Evolutionary conservation across 37 sponge, comb jelly and placozoan species (phyloP), one percentile per base, ranked within the genome.

Genomic region (Cladorhizidae sp.): DNA sequence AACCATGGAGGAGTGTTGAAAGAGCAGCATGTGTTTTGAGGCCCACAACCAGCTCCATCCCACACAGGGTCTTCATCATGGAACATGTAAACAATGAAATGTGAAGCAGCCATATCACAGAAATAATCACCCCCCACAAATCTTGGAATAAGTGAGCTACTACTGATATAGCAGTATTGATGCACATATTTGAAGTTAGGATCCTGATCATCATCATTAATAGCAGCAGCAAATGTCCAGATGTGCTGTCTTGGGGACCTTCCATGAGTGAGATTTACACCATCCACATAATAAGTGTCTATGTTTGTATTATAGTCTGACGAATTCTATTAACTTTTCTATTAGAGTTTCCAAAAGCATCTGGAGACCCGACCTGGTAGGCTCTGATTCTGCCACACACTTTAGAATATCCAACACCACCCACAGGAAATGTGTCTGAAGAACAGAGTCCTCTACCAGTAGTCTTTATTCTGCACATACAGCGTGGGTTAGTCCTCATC

Each of bases 31-130:
- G 75, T 75, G 25, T 49, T 67, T 29, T 2, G 37, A 31, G 31
- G 14, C 1, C 69, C 76, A 83, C 84, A 83, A 0, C 69, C 76
- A 29, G 61, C 36, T 33, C 84, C 84, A 75, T 83, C 84, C 84
- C 84, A 83, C 17, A 83, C 37, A 23, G 75, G 75, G 32, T 83
- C 76, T 58, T 23, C 32, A 40, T 51, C 3, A 3, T 80, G 17
- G 28, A 74, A 55, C 17, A 11, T 17, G 12, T 9, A 7, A 37
- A 15, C 1, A 31, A 1, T 11, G 5, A 5, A 5, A 32, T 1
- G 14, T 25, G 9, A 15, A 61, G 26, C 36, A 57, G 63, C 74
- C n/a, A 65, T 43, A 3, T 82, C 82, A 73, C 82, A 82, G 74
- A 82, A 45, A n/a, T n/a, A n/a, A n/a, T n/a, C n/a, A n/a, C n/a